phyloP scores from a whole-genome alignment of 2,888 invertebrate species.

The Apodemia mormo region DNA sequence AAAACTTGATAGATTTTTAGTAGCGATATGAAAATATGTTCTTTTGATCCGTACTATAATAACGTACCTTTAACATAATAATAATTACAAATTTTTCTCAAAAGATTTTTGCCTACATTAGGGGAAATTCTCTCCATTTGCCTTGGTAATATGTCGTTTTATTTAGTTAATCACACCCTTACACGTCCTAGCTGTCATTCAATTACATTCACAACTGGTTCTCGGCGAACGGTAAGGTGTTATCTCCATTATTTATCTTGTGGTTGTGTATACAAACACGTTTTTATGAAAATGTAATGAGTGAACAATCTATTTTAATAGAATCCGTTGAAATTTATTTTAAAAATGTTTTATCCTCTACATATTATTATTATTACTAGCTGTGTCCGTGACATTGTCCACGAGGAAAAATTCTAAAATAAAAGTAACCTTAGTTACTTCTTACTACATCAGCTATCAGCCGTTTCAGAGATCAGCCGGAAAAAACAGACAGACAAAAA shows the following conservation, averaged over 20 bases:
- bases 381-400: too few species aligned
- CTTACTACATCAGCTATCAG: too few species aligned
- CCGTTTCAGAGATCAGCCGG: too few species aligned
- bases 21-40: too few species aligned
- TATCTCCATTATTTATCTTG: conserved; percentile 15
- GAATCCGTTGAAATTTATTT: background rate
- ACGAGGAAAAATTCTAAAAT: too few species aligned
- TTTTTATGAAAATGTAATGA: conserved; percentile 8
- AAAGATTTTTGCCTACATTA: background rate
- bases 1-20: too few species aligned
- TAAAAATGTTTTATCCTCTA: background rate
- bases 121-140: background rate
- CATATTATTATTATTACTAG: too few species aligned
- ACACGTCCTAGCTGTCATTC: conserved; percentile 1
- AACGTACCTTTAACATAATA: too few species aligned
- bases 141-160: background rate
- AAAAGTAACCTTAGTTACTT: too few species aligned
- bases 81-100: background rate
- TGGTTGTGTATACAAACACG: conserved; percentile 7
- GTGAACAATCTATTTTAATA: background rate
- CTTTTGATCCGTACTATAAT: too few species aligned
- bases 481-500: too few species aligned
- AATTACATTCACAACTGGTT: conserved; percentile 6
- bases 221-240: conserved; percentile 11
- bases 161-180: background rate